These are phyloP conservation scores for Cinclus mexicanus DNA, from an alignment of 2,113 vertebrate genomes.

Conservation along the genomic window DNA sequence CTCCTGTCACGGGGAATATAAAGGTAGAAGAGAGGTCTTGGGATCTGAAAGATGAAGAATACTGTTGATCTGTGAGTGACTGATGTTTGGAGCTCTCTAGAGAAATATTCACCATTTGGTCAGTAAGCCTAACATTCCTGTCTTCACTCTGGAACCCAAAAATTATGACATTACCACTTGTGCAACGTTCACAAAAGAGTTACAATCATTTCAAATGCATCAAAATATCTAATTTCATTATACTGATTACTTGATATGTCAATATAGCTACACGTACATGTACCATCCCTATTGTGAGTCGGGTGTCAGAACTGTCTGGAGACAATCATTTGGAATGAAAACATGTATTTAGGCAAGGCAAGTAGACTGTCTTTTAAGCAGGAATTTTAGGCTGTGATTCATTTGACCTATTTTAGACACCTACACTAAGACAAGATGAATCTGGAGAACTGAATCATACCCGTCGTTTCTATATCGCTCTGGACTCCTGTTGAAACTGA, in stretches of 20 bases:
- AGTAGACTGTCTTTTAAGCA: background rate
- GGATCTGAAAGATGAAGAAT: background rate
- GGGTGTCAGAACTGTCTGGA: background rate
- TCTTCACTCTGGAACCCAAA: background rate
- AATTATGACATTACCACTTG: background rate
- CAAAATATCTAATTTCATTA: background rate
- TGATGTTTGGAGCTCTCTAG: background rate
- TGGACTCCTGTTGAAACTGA: background rate
- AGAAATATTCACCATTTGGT: background rate
- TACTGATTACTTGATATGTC: background rate
- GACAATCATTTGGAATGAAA: background rate
- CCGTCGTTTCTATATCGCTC: background rate
- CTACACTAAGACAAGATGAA: conserved; percentile 21
- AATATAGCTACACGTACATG: background rate
- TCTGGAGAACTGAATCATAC: conserved; percentile 50
- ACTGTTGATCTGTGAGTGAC: background rate
- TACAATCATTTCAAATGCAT: background rate
- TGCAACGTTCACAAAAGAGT: background rate
- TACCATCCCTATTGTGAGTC: background rate
- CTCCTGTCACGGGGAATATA: background rate
- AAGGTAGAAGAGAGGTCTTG: background rate
- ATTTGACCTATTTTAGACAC: conserved; percentile 64
- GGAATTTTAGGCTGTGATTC: conserved; percentile 43
- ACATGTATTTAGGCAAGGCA: background rate
- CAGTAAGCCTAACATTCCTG: background rate